A percentile compares a stretch with the other conserved stretches of the same genome.
These are phyloP conservation scores for Proterorhinus semilunaris DNA, from an alignment of 2,113 vertebrate genomes.

Conservation along the genomic window DNA sequence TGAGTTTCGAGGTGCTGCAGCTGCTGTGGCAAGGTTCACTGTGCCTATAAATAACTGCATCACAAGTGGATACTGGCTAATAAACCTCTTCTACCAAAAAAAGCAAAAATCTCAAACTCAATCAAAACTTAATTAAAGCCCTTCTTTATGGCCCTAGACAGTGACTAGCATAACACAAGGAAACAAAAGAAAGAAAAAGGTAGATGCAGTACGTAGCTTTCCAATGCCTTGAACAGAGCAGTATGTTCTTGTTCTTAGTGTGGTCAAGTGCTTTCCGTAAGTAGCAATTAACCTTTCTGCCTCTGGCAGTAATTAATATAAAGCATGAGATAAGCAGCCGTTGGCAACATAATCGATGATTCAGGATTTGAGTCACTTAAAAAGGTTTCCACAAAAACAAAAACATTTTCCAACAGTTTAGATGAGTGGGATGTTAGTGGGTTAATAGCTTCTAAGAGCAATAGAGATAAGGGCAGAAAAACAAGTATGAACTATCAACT, in stretches of 20 bases:
- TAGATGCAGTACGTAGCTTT: neutral
- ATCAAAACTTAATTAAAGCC: conserved; percentile 1
- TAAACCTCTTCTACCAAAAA: conserved; percentile 4
- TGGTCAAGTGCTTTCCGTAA: conserved; percentile 35
- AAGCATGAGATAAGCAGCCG: conserved; percentile 28
- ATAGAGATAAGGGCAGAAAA: too few relatives aligned
- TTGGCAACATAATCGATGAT: conserved; percentile 27
- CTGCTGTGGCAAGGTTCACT: conserved; percentile 26
- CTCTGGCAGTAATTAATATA: conserved; percentile 54
- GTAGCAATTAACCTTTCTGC: conserved; percentile 53
- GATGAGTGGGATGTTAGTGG: too few relatives aligned
- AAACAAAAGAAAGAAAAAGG: neutral
- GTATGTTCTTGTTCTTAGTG: conserved; percentile 1
- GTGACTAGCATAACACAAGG: neutral
- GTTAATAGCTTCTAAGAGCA: too few relatives aligned
- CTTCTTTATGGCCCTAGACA: neutral
- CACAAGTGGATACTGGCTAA: conserved; percentile 11
- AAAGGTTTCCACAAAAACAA: conserved; percentile 1
- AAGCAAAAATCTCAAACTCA: neutral
- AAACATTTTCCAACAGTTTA: too few relatives aligned
- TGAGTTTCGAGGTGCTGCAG: conserved; percentile 23
- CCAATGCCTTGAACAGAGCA: neutral
- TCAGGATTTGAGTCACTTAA: conserved; percentile 37
- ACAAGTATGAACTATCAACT: too few relatives aligned
- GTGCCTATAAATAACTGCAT: conserved; percentile 40